These are phyloP conservation scores for Junonia oenone DNA, from an alignment of 2,888 invertebrate genomes.

Conservation along the genomic window DNA sequence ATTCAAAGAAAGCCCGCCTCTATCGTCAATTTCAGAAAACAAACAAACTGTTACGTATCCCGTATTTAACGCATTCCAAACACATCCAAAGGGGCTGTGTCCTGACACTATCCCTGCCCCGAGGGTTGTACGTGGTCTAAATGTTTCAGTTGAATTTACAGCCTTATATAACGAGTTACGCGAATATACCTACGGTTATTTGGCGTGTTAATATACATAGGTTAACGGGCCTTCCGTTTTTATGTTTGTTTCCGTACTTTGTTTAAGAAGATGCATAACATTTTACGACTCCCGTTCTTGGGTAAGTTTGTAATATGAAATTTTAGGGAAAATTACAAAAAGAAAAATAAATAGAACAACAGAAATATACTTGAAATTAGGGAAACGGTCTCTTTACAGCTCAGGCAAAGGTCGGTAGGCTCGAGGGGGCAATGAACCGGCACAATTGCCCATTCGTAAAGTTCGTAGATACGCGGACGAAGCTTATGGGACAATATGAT, in stretches of 20 bases:
- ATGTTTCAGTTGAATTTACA: slow-evolving; percentile 69
- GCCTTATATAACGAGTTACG: slow-evolving; percentile 43
- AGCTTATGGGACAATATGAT: slow-evolving; percentile 41
- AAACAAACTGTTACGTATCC: slow-evolving; percentile 43
- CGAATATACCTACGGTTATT: slow-evolving; percentile 30
- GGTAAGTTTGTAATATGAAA: background rate
- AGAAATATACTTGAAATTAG: slow-evolving; percentile 33
- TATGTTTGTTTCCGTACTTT: slow-evolving; percentile 5
- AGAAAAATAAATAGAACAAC: slow-evolving; percentile 27
- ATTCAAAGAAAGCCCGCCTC: slow-evolving; percentile 31
- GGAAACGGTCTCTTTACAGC: slow-evolving; percentile 37
- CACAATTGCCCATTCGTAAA: slow-evolving; percentile 56
- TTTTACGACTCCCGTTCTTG: slow-evolving; percentile 1
- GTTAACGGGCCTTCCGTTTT: slow-evolving; percentile 12
- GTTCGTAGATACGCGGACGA: slow-evolving; percentile 38
- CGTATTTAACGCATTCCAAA: slow-evolving; percentile 56
- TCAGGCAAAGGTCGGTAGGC: slow-evolving; percentile 37
- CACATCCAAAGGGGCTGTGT: slow-evolving; percentile 42
- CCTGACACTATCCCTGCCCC: slow-evolving; percentile 38
- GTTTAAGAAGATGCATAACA: background rate
- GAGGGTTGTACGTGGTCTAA: slow-evolving; percentile 62
- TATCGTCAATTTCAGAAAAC: slow-evolving; percentile 41
- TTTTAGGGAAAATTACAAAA: slow-evolving; percentile 5
- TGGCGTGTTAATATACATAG: slow-evolving; percentile 28
- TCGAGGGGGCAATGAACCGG: slow-evolving; percentile 50